These are phyloP conservation scores for Megalonaias nervosa DNA, from an alignment of 1,140 invertebrate genomes.

Conservation along the genomic window DNA sequence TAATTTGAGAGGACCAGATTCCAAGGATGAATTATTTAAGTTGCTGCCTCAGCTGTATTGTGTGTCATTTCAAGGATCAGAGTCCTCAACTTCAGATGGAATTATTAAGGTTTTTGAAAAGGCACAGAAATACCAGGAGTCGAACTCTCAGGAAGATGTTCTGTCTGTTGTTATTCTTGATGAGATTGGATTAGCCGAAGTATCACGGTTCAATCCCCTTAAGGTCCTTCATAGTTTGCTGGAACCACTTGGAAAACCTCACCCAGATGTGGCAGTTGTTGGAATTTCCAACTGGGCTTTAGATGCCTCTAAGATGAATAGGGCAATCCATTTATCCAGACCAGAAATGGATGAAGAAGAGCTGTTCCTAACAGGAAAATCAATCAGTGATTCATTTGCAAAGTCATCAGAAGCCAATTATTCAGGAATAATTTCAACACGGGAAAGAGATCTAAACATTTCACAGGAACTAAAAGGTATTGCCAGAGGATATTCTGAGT, in stretches of 20 bases:
- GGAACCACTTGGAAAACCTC: slow-evolving; percentile 35
- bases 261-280: slow-evolving; percentile 48
- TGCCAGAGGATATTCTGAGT: slow-evolving; percentile 45
- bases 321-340: slow-evolving; percentile 44
- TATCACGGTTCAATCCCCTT: slow-evolving; percentile 39
- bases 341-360: slow-evolving; percentile 49
- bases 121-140: slow-evolving; percentile 39
- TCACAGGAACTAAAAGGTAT: slow-evolving; percentile 24
- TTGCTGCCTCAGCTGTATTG: no score
- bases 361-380: slow-evolving; percentile 34
- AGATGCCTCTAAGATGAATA: no score
- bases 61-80: slow-evolving; percentile 54
- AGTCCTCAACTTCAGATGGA: slow-evolving; percentile 48
- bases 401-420: background rate
- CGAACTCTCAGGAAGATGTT: slow-evolving; percentile 36
- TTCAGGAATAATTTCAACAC: background rate
- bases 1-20: no score
- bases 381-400: slow-evolving; percentile 27
- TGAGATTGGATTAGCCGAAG: slow-evolving; percentile 55
- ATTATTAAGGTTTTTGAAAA: slow-evolving; percentile 51
- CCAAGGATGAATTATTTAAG: no score
- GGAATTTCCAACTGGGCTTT: slow-evolving; percentile 61
- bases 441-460: background rate
- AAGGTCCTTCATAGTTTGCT: slow-evolving; percentile 48
- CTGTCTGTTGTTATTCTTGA: slow-evolving; percentile 52